These are phyloP conservation scores for Spialia ferax DNA, from an alignment of 2,888 invertebrate genomes.

Conservation along the genomic window DNA sequence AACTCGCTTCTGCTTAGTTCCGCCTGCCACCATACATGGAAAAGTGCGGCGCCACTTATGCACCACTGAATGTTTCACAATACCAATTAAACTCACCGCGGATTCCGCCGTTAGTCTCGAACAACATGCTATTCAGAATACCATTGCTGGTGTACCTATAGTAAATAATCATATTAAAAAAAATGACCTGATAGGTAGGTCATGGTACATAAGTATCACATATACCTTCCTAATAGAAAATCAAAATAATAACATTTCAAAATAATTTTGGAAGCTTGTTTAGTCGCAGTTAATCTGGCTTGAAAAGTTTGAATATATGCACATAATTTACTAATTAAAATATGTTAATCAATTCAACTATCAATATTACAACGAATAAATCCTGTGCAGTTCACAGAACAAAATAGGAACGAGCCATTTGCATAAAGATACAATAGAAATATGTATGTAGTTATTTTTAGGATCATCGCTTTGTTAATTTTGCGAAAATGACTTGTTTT, in stretches of 20 bases:
- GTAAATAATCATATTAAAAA: no score
- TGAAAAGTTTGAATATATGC: constrained; percentile 29
- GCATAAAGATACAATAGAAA: constrained; percentile 21
- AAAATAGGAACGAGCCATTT: constrained; percentile 15
- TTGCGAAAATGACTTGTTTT: constrained; percentile 12
- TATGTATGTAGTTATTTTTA: constrained; percentile 4
- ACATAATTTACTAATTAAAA: constrained; percentile 32
- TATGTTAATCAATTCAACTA: constrained; percentile 26
- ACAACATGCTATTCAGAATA: no score
- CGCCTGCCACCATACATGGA: no score
- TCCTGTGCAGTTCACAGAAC: constrained; percentile 19
- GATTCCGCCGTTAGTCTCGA: no score
- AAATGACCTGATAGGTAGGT: no score
- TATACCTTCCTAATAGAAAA: not conserved
- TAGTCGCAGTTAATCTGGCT: constrained; percentile 23
- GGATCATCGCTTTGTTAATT: not conserved
- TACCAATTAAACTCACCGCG: no score
- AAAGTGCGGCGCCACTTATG: no score
- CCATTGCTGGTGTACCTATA: no score
- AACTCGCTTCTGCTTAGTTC: no score
- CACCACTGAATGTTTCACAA: no score
- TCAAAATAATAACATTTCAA: constrained; percentile 10
- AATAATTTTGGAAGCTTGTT: constrained; percentile 8
- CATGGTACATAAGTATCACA: no score
- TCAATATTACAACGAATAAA: constrained; percentile 31